Percentiles rank a stretch among this genome's conserved stretches.
phyloP scores from a whole-genome alignment of 2,113 vertebrate genomes.

The Pontoporia blainvillei region DNA sequence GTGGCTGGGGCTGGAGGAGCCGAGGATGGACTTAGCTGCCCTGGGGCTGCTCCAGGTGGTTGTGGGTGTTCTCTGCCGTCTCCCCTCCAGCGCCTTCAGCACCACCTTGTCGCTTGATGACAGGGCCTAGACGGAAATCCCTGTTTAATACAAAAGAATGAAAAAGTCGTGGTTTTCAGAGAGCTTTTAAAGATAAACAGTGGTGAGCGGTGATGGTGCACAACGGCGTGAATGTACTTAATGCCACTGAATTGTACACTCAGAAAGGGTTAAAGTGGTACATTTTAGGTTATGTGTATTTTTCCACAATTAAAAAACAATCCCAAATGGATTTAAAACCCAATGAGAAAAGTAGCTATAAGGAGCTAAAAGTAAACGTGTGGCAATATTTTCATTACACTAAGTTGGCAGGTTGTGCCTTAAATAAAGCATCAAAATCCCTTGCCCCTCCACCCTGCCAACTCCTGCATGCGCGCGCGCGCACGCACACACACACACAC shows the following conservation, averaged over 20 bases:
- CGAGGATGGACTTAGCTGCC: not conserved
- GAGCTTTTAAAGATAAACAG: not conserved
- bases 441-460: accelerated
- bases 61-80: not conserved
- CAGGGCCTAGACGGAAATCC: not conserved
- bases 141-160: not conserved
- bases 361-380: not conserved
- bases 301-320: not conserved
- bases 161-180: not conserved
- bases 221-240: not conserved
- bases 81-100: not conserved
- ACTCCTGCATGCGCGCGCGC: not conserved
- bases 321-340: not conserved
- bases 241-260: not conserved
- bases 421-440: not conserved
- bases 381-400: not conserved
- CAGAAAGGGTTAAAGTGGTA: not conserved
- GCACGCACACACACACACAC: not conserved
- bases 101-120: not conserved
- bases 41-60: not conserved
- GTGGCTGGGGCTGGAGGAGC: not conserved
- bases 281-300: not conserved
- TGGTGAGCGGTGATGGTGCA: not conserved
- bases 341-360: not conserved
- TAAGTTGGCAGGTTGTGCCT: not conserved